Evolutionary conservation across 2,888 invertebrate species (phyloP).

Genomic region (Drosophila tripunctata): DNA sequence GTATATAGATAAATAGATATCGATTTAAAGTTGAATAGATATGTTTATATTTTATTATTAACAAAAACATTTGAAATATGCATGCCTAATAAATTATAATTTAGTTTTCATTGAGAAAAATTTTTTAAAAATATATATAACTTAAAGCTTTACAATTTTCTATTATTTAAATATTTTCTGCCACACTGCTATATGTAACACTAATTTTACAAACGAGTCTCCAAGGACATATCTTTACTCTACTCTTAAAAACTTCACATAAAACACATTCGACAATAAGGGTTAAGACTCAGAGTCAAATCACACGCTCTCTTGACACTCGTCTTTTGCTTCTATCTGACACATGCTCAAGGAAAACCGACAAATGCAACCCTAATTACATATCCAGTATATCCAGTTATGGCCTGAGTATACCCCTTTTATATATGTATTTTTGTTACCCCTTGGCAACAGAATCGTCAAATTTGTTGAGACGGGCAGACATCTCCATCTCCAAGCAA

Average conservation of each 20-base stretch:
- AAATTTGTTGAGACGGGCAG: neutral
- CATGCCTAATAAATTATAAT: neutral
- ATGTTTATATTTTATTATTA: neutral
- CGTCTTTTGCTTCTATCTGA: neutral
- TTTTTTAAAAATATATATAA: too few relatives aligned
- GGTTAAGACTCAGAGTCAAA: neutral
- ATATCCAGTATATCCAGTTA: conserved; percentile 21
- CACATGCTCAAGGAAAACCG: conserved; percentile 14
- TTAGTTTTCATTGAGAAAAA: too few relatives aligned
- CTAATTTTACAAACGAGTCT: neutral
- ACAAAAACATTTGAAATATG: neutral
- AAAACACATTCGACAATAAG: neutral
- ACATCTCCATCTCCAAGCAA: neutral
- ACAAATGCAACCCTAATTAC: conserved; percentile 68
- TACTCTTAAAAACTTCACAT: neutral
- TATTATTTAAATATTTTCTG: neutral
- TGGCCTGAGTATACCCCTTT: conserved; percentile 18
- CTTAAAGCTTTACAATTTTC: neutral
- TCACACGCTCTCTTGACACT: conserved; percentile 45
- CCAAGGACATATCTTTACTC: neutral
- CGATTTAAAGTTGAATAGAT: neutral
- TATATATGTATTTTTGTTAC: neutral
- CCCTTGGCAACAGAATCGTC: neutral
- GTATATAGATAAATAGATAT: conserved; percentile 1
- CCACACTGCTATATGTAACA: neutral